Percentiles rank a stretch among this genome's conserved stretches.
Conservation (phyloP, 2,797 vertebrate genomes). For the Oreortyx pictus region DNA sequence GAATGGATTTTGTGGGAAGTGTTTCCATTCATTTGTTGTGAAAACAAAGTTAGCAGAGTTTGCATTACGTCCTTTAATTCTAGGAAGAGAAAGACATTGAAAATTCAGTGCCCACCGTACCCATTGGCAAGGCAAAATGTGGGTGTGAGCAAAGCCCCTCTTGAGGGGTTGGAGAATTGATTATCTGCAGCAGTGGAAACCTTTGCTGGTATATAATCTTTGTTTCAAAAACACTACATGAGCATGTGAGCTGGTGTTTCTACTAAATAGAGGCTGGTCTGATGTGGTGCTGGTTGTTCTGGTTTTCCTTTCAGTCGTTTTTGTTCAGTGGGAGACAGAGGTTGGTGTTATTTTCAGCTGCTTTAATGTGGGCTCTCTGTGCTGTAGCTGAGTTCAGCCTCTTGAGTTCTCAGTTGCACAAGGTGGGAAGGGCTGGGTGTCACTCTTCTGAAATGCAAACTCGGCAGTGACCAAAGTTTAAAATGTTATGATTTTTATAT, state of each 20-base stretch:
- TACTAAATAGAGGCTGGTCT: not conserved
- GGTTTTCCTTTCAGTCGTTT: not conserved
- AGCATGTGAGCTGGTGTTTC: not conserved
- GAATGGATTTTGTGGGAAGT: not conserved
- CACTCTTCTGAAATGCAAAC: too few relatives aligned
- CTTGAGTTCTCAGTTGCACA: too few relatives aligned
- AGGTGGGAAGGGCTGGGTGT: too few relatives aligned
- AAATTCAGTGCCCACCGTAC: not conserved
- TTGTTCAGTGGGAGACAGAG: too few relatives aligned
- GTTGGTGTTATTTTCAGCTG: too few relatives aligned
- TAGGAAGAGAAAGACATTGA: not conserved
- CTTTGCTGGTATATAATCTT: not conserved
- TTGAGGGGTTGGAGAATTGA: not conserved
- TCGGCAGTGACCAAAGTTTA: not conserved
- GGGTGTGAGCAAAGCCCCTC: not conserved
- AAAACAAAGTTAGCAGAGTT: not conserved
- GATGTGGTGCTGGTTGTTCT: not conserved
- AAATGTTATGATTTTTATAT: not conserved
- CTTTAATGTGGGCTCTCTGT: too few relatives aligned
- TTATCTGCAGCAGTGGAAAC: not conserved
- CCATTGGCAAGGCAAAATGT: not conserved
- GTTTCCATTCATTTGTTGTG: not conserved
- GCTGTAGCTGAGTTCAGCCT: too few relatives aligned
- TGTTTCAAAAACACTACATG: not conserved
- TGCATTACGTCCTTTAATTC: not conserved